Percentiles rank a stretch among this genome's conserved stretches.
Conservation (phyloP, 2,888 invertebrate genomes). For the Cotesia congregata region DNA sequence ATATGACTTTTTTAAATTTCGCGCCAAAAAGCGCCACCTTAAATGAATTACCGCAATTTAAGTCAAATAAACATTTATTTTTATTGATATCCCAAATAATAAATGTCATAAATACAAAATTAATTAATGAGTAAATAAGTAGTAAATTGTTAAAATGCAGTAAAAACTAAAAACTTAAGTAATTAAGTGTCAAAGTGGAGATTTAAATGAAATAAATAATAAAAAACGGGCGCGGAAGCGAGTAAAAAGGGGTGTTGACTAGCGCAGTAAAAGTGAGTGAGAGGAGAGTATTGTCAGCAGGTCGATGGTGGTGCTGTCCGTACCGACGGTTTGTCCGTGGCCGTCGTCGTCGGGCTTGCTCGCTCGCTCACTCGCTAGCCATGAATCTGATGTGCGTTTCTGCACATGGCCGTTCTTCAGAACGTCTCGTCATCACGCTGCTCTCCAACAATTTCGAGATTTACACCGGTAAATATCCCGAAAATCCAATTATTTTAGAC, state of each 20-base stretch:
- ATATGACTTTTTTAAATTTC: not conserved
- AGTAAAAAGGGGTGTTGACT: constrained; percentile 31
- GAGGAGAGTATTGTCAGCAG: constrained; percentile 53
- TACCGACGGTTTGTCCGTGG: constrained; percentile 62
- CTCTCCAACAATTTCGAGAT: constrained; percentile 55
- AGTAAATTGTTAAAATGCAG: too few relatives aligned
- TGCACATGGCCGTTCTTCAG: constrained; percentile 66
- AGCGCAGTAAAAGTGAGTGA: constrained; percentile 44
- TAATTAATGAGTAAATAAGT: too few relatives aligned
- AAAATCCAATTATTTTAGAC: not conserved
- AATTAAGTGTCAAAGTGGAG: too few relatives aligned
- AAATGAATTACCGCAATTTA: not conserved
- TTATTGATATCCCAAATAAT: not conserved
- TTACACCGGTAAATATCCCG: constrained; percentile 58
- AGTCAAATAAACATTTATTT: not conserved
- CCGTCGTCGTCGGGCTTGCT: constrained; percentile 55
- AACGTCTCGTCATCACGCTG: constrained; percentile 58
- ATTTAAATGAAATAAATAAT: too few relatives aligned
- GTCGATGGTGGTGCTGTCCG: constrained; percentile 63
- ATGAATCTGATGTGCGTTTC: constrained; percentile 66
- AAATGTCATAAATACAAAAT: too few relatives aligned
- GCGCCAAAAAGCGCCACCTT: not conserved
- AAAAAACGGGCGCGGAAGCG: too few relatives aligned
- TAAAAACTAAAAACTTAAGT: too few relatives aligned
- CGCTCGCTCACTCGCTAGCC: constrained; percentile 49